Conservation (phyloP, 2,888 invertebrate species). For the Erannis defoliaria region DNA sequence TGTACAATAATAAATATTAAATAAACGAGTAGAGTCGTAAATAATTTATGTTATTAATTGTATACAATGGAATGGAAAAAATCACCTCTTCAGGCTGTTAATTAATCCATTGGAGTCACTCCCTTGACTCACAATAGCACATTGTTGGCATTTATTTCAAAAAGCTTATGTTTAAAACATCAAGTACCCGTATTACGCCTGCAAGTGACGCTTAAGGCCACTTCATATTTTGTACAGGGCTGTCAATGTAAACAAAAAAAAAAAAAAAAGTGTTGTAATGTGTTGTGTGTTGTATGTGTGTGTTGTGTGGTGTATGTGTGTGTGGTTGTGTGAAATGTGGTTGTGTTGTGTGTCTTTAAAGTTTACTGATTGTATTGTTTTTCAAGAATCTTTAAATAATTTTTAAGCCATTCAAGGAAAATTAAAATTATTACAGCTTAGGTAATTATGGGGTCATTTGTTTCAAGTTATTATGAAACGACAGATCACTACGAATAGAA, state of each 20-base stretch:
- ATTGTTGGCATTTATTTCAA: slow-evolving; percentile 57
- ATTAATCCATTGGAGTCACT: slow-evolving; percentile 48
- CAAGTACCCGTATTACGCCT: slow-evolving; percentile 48
- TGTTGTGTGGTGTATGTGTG: no score
- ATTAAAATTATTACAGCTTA: no score
- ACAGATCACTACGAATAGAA: no score
- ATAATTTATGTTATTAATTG: slow-evolving; percentile 24
- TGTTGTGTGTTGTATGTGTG: no score
- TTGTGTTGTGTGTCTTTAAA: no score
- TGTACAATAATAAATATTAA: slow-evolving; percentile 16
- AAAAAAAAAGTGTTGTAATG: no score
- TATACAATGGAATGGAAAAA: slow-evolving; percentile 39
- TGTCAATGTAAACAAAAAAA: slow-evolving; percentile 5
- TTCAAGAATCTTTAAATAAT: no score
- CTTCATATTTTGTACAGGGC: slow-evolving; percentile 24
- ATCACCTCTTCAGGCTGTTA: slow-evolving; percentile 46
- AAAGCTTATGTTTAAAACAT: slow-evolving; percentile 53
- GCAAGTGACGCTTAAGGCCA: slow-evolving; percentile 24
- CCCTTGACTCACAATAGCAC: slow-evolving; percentile 57
- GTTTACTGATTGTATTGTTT: no score
- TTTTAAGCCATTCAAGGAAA: no score
- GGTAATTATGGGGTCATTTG: neutral
- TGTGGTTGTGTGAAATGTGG: no score
- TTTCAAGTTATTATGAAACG: neutral
- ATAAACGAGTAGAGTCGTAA: slow-evolving; percentile 13